Percentiles rank a stretch among this genome's conserved stretches.
Conservation (phyloP, 2,113 vertebrate genomes). For the Galbula dea region DNA sequence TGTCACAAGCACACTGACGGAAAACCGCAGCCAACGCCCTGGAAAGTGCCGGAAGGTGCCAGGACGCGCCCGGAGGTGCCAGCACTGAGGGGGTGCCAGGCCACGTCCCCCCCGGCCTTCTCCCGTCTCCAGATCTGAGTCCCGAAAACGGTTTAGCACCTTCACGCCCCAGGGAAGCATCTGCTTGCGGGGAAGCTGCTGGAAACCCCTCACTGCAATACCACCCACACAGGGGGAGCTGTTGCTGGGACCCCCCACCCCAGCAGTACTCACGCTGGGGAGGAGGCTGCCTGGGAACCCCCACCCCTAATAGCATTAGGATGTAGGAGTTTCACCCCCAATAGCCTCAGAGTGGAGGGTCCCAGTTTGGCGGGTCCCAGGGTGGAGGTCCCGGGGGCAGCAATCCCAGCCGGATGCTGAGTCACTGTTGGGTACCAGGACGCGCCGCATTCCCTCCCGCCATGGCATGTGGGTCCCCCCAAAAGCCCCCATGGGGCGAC, state of each 20-base stretch:
- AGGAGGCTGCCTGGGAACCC: neutral
- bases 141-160: neutral
- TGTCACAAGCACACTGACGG: neutral
- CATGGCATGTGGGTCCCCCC: neutral
- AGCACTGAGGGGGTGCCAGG: neutral
- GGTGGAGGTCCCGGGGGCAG: no score
- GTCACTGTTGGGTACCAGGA: neutral
- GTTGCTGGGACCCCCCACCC: neutral
- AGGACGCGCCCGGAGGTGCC: no score
- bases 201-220: neutral
- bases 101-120: neutral
- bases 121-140: neutral
- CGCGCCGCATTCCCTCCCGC: neutral
- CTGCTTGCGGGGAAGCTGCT: neutral
- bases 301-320: neutral
- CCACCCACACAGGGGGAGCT: no score
- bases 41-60: neutral
- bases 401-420: neutral
- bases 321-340: no score
- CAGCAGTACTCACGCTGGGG: neutral
- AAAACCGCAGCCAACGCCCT: slow-evolving; percentile 31
- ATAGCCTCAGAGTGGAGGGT: no score
- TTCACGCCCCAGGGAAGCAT: neutral
- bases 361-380: no score
- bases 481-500: neutral